phyloP scores from a whole-genome alignment of 2,113 vertebrate species.

The Pristiophorus japonicus region DNA sequence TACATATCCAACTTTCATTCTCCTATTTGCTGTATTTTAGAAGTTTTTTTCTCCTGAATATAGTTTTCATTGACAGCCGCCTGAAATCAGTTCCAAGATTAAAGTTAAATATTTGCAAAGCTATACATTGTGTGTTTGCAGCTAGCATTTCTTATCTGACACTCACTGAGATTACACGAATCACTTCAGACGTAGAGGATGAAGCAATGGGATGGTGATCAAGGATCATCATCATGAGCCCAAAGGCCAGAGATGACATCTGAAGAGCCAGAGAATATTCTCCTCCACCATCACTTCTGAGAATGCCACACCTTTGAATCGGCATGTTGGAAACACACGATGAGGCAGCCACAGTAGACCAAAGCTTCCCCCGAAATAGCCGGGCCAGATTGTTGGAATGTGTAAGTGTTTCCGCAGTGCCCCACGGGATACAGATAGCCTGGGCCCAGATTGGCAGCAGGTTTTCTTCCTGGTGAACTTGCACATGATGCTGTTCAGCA shows the following conservation, averaged over 20 bases:
- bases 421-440: too few relatives aligned
- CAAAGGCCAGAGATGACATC: neutral
- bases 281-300: neutral
- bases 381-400: neutral
- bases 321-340: too few relatives aligned
- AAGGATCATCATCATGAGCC: neutral
- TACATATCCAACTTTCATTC: neutral
- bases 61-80: neutral
- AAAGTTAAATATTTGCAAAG: neutral
- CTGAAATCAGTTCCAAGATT: neutral
- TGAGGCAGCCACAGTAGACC: neutral
- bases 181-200: neutral
- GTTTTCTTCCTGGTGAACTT: neutral
- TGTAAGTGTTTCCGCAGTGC: neutral
- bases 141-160: neutral
- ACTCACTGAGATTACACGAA: neutral
- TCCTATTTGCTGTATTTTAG: neutral
- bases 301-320: neutral
- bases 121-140: neutral
- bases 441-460: neutral
- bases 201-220: neutral
- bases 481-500: neutral
- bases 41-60: neutral
- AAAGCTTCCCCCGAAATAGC: neutral
- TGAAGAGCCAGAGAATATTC: neutral